Evolutionary conservation across 2,113 vertebrate genomes (phyloP).

Genomic region (Thinocorus orbignyianus): DNA sequence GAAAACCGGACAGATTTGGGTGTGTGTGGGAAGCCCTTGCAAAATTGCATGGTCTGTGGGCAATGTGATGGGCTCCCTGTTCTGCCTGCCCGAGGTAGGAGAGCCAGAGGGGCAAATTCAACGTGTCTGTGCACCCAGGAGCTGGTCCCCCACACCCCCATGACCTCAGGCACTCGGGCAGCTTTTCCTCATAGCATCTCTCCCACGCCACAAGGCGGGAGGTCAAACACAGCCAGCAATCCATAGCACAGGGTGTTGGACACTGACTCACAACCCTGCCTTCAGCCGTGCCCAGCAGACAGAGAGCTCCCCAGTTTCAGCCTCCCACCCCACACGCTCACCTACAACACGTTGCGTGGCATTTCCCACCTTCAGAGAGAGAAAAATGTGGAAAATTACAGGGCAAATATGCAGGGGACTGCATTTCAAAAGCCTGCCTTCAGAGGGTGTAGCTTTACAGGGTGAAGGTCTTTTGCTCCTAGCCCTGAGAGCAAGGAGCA

Average conservation of each 20-base stretch:
- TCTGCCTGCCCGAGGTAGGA: background rate
- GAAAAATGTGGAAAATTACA: background rate
- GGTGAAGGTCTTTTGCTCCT: background rate
- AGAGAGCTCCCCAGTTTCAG: background rate
- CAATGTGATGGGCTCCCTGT: fast-evolving
- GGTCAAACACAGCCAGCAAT: background rate
- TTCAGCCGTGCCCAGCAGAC: background rate
- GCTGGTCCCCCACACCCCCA: background rate
- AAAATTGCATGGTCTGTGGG: fast-evolving
- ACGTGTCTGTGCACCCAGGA: fast-evolving
- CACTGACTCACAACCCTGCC: constrained; percentile 6
- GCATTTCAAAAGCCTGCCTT: background rate
- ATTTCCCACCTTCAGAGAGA: background rate
- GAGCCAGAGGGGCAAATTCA: background rate
- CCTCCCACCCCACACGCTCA: background rate
- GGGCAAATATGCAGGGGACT: background rate
- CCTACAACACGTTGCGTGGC: background rate
- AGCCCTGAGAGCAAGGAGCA: background rate
- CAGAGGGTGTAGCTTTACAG: background rate
- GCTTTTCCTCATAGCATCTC: background rate
- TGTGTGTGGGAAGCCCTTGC: background rate
- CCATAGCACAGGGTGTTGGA: background rate
- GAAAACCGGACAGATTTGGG: background rate
- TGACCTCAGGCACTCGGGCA: background rate
- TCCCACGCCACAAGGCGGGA: background rate